Base-by-base conservation (phyloP, 2,113 vertebrate species). In the Hipposideros armiger region DNA sequence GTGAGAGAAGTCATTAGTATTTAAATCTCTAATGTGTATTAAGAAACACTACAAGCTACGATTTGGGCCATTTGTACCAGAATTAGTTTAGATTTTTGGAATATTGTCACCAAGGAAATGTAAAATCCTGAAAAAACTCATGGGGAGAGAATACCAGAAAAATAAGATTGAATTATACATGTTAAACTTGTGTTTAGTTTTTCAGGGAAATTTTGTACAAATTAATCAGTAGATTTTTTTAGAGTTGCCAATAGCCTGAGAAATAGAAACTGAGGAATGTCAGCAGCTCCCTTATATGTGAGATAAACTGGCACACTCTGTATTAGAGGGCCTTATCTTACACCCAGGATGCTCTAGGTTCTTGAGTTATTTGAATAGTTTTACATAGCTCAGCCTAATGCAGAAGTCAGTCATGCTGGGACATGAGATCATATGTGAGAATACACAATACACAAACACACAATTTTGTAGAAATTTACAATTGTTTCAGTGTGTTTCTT, bases 1-100 rank as follows among this genome's bases (percentile, higher is more conserved):
- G 42, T 86, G 30, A 92, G 69, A 66, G 58, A 40, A 56, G 9
- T 50, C 60, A 72, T 92, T 94, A 87, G 81, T 84, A 95, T 90
- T 95, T 66, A 84, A 87, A 93, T 2, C 19, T 62, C 11, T 72
- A 87, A 60, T 67, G 14, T 15, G 17, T 74, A 66, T 87, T 81
- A 92, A 90, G 66, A 87, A 82, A 93, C 67, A 89, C 11, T 56
- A 9, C n/a, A 76, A 4, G 74, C 30, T 90, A 64, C 47, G 10
- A 62, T 78, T 84, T 56, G 69, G 22, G 11, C 24, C 17, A 10
- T 80, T 76, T 69, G 28, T 84, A 45, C 19, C 76, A 40, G 9
- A 91, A 91, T 66, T 89, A 52, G n/a, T 19, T 93, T 60, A 78
- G 5, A 62, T 83, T 82, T 54, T 94, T 72, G 14, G 1, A 87